These are phyloP conservation scores for Festucalex cinctus DNA, from an alignment of 2,113 vertebrate genomes.

Conservation along the genomic window DNA sequence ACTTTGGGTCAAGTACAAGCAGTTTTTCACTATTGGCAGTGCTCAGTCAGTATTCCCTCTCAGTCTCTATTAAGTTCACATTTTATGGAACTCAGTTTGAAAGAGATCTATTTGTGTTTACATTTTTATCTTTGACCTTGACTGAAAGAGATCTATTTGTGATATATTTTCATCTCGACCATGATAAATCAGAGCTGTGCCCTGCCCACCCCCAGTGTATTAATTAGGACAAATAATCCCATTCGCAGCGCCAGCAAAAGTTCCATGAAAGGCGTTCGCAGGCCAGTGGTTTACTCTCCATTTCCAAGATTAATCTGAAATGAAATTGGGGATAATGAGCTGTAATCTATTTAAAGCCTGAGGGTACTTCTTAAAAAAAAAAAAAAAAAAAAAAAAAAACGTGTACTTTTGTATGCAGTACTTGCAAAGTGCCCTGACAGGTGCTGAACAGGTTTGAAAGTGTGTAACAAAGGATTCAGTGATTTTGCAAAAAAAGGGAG, in stretches of 20 bases:
- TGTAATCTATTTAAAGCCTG: slow-evolving; percentile 63
- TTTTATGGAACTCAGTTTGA: background rate
- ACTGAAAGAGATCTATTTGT: background rate
- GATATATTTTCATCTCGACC: slow-evolving; percentile 33
- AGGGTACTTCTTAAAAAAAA: slow-evolving; percentile 19
- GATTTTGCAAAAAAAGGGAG: background rate
- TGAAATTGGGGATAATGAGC: slow-evolving; percentile 66
- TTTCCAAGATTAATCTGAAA: slow-evolving; percentile 41
- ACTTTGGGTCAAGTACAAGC: no score
- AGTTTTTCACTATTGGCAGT: no score
- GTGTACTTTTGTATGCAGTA: background rate
- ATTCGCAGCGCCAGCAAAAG: slow-evolving; percentile 28
- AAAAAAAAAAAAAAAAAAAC: slow-evolving; percentile 2
- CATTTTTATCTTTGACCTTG: slow-evolving; percentile 24
- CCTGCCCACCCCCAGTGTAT: slow-evolving; percentile 22
- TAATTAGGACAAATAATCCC: slow-evolving; percentile 44
- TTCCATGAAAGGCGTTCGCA: slow-evolving; percentile 41
- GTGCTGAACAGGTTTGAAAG: slow-evolving; percentile 18
- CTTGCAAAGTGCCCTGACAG: slow-evolving; percentile 26
- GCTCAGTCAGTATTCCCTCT: no score
- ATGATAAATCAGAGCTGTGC: slow-evolving; percentile 20
- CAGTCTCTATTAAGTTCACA: background rate
- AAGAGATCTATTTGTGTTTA: slow-evolving; percentile 3
- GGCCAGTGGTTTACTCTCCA: slow-evolving; percentile 32
- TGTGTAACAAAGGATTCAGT: slow-evolving; percentile 8